Evolutionary conservation across 2,888 invertebrate species (phyloP).

Genomic region (Melanostoma mellinum): DNA sequence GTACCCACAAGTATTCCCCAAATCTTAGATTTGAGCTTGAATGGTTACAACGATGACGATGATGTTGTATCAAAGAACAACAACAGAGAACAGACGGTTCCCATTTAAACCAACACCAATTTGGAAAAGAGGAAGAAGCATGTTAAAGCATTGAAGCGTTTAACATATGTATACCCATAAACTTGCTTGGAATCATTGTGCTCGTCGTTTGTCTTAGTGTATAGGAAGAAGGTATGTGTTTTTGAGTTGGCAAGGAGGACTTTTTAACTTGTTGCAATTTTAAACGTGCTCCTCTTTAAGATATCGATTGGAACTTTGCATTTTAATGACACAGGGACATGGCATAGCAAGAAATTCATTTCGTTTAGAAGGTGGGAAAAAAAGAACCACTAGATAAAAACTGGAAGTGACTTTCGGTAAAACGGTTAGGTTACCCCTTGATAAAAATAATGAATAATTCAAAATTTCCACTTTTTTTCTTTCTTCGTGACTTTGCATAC

Average conservation of each 20-base stretch:
- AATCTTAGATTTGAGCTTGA: constrained; percentile 19
- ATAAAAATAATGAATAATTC: constrained; percentile 32
- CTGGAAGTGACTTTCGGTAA: background rate
- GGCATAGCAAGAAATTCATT: background rate
- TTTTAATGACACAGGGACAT: background rate
- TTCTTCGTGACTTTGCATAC: constrained; percentile 44
- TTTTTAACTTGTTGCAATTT: constrained; percentile 34
- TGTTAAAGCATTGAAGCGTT: constrained; percentile 27
- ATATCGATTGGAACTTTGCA: constrained; percentile 23
- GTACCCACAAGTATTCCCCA: background rate
- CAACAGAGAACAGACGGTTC: background rate
- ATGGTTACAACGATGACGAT: constrained; percentile 19
- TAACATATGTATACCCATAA: constrained; percentile 23
- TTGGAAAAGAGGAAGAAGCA: constrained; percentile 9
- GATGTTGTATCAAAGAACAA: constrained; percentile 7
- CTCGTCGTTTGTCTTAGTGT: background rate
- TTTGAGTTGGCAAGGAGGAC: background rate
- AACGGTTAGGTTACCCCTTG: constrained; percentile 1
- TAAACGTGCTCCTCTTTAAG: constrained; percentile 3
- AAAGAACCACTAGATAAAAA: background rate
- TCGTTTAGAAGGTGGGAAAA: background rate
- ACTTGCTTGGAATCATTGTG: constrained; percentile 13
- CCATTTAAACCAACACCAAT: background rate
- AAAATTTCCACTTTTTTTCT: constrained; percentile 14
- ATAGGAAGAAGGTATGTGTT: background rate